Percentiles rank a stretch among this genome's conserved stretches.
Evolutionary conservation across 2,888 invertebrate species (phyloP).

Genomic region (Ganaspis brasiliensis): DNA sequence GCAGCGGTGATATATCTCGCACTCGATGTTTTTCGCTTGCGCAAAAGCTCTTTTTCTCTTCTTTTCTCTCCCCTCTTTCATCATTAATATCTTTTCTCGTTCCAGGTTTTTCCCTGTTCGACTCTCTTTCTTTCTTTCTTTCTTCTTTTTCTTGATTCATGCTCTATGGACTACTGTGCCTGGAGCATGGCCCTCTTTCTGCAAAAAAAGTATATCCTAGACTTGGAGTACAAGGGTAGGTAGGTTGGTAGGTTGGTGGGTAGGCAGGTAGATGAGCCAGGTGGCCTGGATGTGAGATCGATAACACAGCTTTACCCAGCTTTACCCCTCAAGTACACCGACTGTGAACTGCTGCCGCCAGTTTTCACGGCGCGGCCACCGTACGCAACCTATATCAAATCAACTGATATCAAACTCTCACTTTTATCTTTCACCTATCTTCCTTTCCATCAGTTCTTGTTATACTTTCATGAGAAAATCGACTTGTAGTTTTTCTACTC

Average conservation of each 20-base stretch:
- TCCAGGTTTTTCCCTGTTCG: slow-evolving; percentile 16
- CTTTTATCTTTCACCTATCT: slow-evolving; percentile 6
- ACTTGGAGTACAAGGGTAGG: slow-evolving; percentile 50
- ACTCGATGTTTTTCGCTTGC: slow-evolving; percentile 30
- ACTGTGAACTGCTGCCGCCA: slow-evolving; percentile 72
- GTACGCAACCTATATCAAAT: slow-evolving; percentile 52
- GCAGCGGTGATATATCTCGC: slow-evolving; percentile 30
- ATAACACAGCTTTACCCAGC: slow-evolving; percentile 77
- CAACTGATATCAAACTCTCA: slow-evolving; percentile 1
- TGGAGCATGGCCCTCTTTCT: slow-evolving; percentile 26
- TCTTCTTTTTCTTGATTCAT: background rate
- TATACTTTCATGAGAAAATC: background rate
- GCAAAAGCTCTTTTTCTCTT: slow-evolving; percentile 13
- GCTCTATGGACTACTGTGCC: background rate
- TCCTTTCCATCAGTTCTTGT: slow-evolving; percentile 1
- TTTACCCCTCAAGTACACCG: slow-evolving; percentile 71
- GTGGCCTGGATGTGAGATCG: slow-evolving; percentile 74
- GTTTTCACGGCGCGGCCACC: slow-evolving; percentile 62
- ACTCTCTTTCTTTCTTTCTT: background rate
- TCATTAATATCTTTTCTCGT: slow-evolving; percentile 32
- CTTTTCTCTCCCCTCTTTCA: background rate
- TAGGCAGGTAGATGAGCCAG: slow-evolving; percentile 68
- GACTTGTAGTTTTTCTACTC: too few relatives aligned
- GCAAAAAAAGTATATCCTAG: slow-evolving; percentile 9
- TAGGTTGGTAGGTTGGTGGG: slow-evolving; percentile 54